Evolutionary conservation across 2,888 invertebrate species (phyloP).

Genomic region (Pelosia muscerda): DNA sequence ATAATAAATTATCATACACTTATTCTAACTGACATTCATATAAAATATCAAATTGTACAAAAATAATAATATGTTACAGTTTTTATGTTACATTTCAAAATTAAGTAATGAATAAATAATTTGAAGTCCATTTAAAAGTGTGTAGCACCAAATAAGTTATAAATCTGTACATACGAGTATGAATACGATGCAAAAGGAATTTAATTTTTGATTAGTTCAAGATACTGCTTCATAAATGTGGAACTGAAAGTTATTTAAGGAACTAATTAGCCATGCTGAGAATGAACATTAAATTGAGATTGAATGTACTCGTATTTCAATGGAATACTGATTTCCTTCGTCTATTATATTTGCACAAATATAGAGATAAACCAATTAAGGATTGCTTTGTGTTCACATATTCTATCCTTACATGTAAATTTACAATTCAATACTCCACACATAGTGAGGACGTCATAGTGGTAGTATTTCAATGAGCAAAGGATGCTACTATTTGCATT

Average conservation of each 20-base stretch:
- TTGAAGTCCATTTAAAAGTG: slow-evolving; percentile 4
- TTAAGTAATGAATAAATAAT: too few species aligned
- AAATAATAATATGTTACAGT: background rate
- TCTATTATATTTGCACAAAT: background rate
- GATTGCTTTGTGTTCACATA: background rate
- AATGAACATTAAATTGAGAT: slow-evolving; percentile 18
- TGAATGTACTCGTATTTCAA: slow-evolving; percentile 7
- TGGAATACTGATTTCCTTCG: background rate
- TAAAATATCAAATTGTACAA: slow-evolving; percentile 2
- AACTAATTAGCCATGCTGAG: slow-evolving; percentile 19
- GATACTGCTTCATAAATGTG: slow-evolving; percentile 37
- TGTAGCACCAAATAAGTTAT: slow-evolving; percentile 43
- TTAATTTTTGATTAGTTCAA: slow-evolving; percentile 65
- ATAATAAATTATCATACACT: background rate
- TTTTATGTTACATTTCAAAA: background rate
- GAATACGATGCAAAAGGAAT: slow-evolving; percentile 78
- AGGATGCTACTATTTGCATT: background rate
- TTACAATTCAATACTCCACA: too few species aligned
- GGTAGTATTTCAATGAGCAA: background rate
- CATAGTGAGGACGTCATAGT: background rate
- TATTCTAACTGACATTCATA: background rate
- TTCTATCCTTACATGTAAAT: background rate
- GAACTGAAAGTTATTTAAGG: slow-evolving; percentile 13
- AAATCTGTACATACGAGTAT: slow-evolving; percentile 66
- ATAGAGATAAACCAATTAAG: slow-evolving; percentile 15